Evolutionary conservation across 1,140 invertebrate genomes (phyloP), one percentile per base, ranked within the genome.

Genomic region (Leptopilina boulardi): DNA sequence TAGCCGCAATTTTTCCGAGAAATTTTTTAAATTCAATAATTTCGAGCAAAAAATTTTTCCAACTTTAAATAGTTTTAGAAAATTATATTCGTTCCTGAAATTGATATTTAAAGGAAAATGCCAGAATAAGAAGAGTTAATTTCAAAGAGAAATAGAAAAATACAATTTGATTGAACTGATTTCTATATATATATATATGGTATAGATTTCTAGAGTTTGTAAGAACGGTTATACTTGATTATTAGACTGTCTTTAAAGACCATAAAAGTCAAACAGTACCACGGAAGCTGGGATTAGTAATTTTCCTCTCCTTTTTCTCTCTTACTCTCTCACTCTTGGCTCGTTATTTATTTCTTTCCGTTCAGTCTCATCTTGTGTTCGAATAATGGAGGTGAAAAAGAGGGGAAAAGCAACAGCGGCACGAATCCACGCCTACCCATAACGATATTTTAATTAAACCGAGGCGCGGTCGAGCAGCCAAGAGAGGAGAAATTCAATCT

Each of bases 401-500:
- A 80, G 82, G 80, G 75, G 82, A 79, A 83, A 84, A 80, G 82
- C 79, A 80, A 87, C 86, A 84, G 84, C 83, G 86, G 87, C 85
- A 88, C 82, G 84, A 89, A 89, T 91, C 87, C 89, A 89, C 90
- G 90, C 90, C 90, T 91, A 91, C 90, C 87, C 89, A 91, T 91
- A 91, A 91, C 89, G 89, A 91, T 91, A 91, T 91, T 91, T 91
- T 91, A 91, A 91, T 91, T 91, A 91, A 91, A 91, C 86, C 85
- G 84, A 89, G 86, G 86, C 84, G 82, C 83, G 87, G 87, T 83
- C 78, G 5, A 80, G n/a, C n/a, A 80, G 80, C 87, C 84, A 85
- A 30, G 26, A 84, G 86, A 84, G 86, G 85, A 91, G 89, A 91
- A 91, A 91, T 91, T 91, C 89, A 91, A 91, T 91, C 90, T 91